A percentile compares a stretch with the other conserved stretches of the same genome.
These are phyloP conservation scores for Noctua janthina DNA, from an alignment of 2,888 invertebrate species.

Conservation along the genomic window DNA sequence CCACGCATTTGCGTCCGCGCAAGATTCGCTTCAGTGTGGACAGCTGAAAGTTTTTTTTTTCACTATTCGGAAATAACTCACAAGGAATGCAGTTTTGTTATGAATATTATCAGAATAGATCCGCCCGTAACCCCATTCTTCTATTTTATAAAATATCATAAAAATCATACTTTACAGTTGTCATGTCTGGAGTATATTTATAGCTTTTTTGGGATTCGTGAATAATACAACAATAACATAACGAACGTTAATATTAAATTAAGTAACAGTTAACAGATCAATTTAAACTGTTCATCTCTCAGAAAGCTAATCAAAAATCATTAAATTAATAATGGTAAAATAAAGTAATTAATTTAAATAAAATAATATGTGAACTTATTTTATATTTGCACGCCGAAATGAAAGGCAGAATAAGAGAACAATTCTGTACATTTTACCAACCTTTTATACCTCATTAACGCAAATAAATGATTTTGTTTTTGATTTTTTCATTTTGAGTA, in stretches of 20 bases:
- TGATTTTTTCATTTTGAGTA: too few relatives aligned
- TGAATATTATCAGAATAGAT: constrained; percentile 34
- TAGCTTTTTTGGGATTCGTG: constrained; percentile 5
- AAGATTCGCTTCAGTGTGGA: not conserved
- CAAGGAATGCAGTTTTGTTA: constrained; percentile 25
- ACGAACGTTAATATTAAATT: not conserved
- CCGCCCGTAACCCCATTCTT: constrained; percentile 8
- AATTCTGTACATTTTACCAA: too few relatives aligned
- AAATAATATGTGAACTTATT: too few relatives aligned
- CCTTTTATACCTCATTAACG: too few relatives aligned
- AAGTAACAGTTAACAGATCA: not conserved
- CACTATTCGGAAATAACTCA: constrained; percentile 15
- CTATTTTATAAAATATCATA: constrained; percentile 32
- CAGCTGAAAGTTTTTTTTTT: not conserved
- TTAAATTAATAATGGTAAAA: not conserved
- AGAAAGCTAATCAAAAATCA: not conserved
- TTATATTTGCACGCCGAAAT: too few relatives aligned
- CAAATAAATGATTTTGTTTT: too few relatives aligned
- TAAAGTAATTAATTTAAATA: not conserved
- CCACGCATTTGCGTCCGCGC: not conserved
- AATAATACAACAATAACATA: not conserved
- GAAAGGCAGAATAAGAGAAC: too few relatives aligned
- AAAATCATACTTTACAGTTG: constrained; percentile 19
- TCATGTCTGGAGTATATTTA: constrained; percentile 3
- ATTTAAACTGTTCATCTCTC: not conserved